Evolutionary conservation across 2,113 vertebrate species (phyloP), one percentile per base, ranked within the genome.

Genomic region (Orthonyx spaldingii): DNA sequence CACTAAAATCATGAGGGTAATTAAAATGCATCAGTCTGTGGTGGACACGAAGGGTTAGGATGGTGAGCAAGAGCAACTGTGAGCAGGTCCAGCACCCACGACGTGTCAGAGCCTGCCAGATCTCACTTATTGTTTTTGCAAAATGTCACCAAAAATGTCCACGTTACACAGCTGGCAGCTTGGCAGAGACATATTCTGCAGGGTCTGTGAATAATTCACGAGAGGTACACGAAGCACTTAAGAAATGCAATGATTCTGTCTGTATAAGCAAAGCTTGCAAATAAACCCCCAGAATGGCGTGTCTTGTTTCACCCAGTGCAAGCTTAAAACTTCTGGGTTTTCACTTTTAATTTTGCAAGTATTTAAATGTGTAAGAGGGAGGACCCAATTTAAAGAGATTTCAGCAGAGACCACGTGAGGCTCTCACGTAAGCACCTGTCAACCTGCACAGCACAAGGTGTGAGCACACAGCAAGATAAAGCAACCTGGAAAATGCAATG

Each of bases 211-310:
- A 91, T 57, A 93, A 92, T 84, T 66, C 83, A 80, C 2, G 4
- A 84, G 41, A 81, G 72, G 46, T 46, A 88, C 57, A 84, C 0
- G 7, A 74, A 85, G 76, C 79, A 70, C 86, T 91, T 80, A 74
- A 80, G 80, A 75, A 90, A 17, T 16, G 47, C 59, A 44, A 35
- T 3, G 11, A 72, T 70, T 86, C 74, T 87, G 8, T 70, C 77
- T 75, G 69, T 72, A 77, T 47, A 94, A 94, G 84, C 83, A 89
- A 89, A 92, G 90, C 65, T 78, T 52, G 77, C 60, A 92, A 84
- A 96, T 23, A 91, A 94, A 87, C 3, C 16, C n/a, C 44, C 44
- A n/a, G 64, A 87, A 92, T 9, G 39, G 28, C 28, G 9, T 22
- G 41, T 60, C n/a, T 77, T 52, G 52, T 42, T 92, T 93, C 71